A percentile compares a stretch with the other conserved stretches of the same genome.
Conservation (phyloP, 2,113 vertebrate genomes). For the Mustela lutreola region DNA sequence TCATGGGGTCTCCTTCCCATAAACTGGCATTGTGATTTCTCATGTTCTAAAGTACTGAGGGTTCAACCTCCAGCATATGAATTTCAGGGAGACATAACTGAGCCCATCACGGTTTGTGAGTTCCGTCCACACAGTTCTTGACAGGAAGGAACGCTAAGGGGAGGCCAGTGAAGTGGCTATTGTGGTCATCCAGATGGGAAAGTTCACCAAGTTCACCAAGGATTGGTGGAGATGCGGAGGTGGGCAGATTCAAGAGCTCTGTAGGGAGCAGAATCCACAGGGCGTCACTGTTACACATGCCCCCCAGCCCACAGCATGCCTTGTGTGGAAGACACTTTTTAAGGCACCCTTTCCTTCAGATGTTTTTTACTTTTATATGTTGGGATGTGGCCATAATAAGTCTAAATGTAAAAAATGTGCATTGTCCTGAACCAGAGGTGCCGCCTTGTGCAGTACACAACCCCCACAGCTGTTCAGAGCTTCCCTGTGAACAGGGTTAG, state of each 20-base stretch:
- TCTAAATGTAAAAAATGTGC: not conserved
- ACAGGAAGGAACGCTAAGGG: not conserved
- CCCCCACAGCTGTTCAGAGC: not conserved
- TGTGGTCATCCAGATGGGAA: not conserved
- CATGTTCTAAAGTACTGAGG: not conserved
- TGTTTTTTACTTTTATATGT: not conserved
- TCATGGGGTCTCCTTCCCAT: not conserved
- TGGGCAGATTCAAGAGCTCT: not conserved
- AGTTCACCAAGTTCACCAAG: no score
- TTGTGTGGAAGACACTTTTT: not conserved
- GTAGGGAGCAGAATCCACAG: not conserved
- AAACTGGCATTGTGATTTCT: not conserved
- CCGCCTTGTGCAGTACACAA: not conserved
- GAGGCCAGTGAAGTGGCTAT: not conserved
- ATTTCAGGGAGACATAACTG: not conserved
- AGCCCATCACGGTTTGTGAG: not conserved
- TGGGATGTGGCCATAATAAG: not conserved
- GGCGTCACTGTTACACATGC: accelerated
- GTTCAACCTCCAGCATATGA: no score
- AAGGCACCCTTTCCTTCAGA: not conserved
- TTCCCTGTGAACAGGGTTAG: not conserved
- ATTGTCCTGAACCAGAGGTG: not conserved
- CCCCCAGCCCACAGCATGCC: not conserved
- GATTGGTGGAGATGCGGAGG: not conserved
- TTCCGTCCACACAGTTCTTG: no score